These are phyloP conservation scores for Sarcoramphus papa DNA, from an alignment of 2,797 vertebrate species.

Conservation along the genomic window DNA sequence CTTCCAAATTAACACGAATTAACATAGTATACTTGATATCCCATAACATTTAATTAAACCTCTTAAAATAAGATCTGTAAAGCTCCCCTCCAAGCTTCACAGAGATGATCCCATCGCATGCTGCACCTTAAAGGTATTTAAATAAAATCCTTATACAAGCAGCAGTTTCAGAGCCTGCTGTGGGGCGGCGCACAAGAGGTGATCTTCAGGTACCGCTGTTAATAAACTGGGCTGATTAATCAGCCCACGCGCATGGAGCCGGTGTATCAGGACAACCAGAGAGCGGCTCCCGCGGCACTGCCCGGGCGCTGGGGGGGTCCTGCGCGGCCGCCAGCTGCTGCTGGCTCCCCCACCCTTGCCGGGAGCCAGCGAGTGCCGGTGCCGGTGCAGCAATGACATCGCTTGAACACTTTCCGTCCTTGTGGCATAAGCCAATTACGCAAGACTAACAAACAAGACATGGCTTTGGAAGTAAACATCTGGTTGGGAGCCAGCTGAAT, in stretches of 20 bases:
- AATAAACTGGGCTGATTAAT: background rate
- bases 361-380: rapidly evolving
- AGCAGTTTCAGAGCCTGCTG: background rate
- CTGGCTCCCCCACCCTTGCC: background rate
- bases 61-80: conserved; percentile 44
- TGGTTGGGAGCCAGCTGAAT: conserved; percentile 54
- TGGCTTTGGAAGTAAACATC: conserved; percentile 60
- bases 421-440: background rate
- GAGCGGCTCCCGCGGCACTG: rapidly evolving
- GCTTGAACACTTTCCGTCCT: background rate
- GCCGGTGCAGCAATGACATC: background rate
- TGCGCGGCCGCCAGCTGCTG: rapidly evolving
- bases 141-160: background rate
- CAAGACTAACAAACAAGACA: background rate
- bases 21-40: conserved; percentile 40
- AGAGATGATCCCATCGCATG: background rate
- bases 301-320: background rate
- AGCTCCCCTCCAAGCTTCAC: conserved; percentile 3
- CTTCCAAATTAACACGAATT: conserved; percentile 70
- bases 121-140: background rate
- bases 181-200: background rate
- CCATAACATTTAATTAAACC: conserved; percentile 68
- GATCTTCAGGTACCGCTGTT: background rate
- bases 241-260: rapidly evolving
- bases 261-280: background rate